Conservation (phyloP, 2,113 vertebrate species). For the Aptenodytes forsteri region DNA sequence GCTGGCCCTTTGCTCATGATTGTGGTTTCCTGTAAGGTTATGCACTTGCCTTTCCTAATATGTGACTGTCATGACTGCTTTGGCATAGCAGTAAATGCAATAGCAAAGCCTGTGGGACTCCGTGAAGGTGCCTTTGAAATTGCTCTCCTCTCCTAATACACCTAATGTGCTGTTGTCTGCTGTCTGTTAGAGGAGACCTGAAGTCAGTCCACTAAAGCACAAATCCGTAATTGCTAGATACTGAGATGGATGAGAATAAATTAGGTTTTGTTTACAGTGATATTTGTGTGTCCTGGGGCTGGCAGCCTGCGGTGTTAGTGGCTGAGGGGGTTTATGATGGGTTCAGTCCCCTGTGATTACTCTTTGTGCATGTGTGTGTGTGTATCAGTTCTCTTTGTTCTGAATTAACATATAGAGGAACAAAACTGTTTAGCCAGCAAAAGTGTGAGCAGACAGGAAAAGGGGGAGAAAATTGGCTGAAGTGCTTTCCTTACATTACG, state of each 20-base stretch:
- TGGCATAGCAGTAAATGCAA: background rate
- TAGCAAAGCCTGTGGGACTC: background rate
- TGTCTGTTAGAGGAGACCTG: background rate
- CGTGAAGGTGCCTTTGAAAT: background rate
- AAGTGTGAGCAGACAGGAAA: background rate
- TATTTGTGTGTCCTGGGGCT: background rate
- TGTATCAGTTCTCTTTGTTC: background rate
- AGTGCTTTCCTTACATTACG: background rate
- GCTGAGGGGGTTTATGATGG: background rate
- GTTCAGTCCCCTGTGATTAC: background rate
- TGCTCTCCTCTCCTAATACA: background rate
- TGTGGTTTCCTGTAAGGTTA: background rate
- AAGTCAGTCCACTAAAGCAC: background rate
- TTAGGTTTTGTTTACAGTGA: background rate
- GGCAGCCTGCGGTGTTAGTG: background rate
- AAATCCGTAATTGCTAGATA: background rate
- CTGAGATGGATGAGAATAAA: background rate
- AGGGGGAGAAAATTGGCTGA: background rate
- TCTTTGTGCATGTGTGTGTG: background rate
- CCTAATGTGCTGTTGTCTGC: background rate
- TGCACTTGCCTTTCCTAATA: background rate
- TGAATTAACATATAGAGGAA: background rate
- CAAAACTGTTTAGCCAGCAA: background rate
- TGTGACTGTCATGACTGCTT: background rate
- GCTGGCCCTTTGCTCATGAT: background rate